Percentiles rank a stretch among this genome's conserved stretches.
These are phyloP conservation scores for Drosophila navojoa DNA, from an alignment of 1,140 invertebrate species.

Conservation along the genomic window DNA sequence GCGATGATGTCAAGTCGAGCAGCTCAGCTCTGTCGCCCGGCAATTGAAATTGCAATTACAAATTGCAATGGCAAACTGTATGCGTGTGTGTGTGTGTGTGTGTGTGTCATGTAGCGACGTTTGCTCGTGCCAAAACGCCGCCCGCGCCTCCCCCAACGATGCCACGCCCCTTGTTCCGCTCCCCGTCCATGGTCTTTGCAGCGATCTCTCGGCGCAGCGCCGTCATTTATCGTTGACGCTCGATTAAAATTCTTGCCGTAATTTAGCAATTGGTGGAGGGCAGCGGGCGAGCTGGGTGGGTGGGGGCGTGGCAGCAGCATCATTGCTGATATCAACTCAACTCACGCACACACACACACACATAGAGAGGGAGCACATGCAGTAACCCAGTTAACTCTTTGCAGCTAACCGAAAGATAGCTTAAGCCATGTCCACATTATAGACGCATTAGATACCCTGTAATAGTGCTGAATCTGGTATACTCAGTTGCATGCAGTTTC, in stretches of 20 bases:
- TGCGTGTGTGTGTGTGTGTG: neutral
- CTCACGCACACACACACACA: neutral
- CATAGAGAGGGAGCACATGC: neutral
- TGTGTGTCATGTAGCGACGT: conserved; percentile 21
- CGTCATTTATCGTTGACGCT: conserved; percentile 75
- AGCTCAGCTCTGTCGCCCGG: conserved; percentile 1
- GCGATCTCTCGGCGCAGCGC: conserved; percentile 37
- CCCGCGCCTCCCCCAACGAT: too few relatives aligned
- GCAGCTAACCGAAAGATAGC: neutral
- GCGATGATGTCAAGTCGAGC: conserved; percentile 71
- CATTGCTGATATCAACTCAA: conserved; percentile 18
- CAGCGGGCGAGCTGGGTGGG: neutral
- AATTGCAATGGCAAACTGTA: conserved; percentile 44
- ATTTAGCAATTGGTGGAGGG: conserved; percentile 60
- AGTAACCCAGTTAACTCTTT: conserved; percentile 34
- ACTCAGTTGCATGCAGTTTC: too few relatives aligned
- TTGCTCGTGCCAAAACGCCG: neutral
- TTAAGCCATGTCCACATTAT: neutral
- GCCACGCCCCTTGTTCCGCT: neutral
- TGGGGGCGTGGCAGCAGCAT: conserved; percentile 5
- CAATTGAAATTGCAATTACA: conserved; percentile 72
- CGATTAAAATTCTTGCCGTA: conserved; percentile 79
- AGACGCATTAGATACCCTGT: neutral
- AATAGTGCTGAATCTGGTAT: neutral
- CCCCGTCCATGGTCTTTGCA: neutral